Base-by-base conservation (phyloP, 2,797 vertebrate species). In the Rhinogobio ventralis region DNA sequence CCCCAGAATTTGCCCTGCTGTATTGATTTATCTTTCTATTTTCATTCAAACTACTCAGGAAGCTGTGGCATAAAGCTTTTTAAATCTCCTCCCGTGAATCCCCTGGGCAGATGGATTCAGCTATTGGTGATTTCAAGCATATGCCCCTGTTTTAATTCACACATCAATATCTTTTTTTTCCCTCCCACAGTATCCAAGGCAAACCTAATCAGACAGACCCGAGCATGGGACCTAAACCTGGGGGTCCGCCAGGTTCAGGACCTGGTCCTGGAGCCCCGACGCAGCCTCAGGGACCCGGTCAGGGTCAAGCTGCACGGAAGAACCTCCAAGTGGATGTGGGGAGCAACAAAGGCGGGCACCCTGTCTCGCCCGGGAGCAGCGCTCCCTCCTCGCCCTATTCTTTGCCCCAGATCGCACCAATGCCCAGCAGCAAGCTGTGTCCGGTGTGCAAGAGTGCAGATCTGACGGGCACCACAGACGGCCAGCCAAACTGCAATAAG, bases 391-490 rank as follows among this genome's bases (percentile, higher is more conserved):
- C 98, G 30, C 98, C 98, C 55, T 99, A 99, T 93, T 99, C 97
- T 0, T 94, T 99, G 89, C 98, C 98, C n/a, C 98, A 99, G 95
- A 99, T 99, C 0, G 98, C 98, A 11, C 98, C 98, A 45, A 96
- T 99, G 90, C 98, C 98, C 91, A 99, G 97, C 96, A 99, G 98
- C 91, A 99, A 96, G 45, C 95, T 99, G 88, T 99, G 98, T 89
- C 98, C 98, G 5, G 97, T 99, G 93, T 99, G 98, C 95, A 99
- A 99, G 95, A 99, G 96, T 0, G 96, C 98, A 0, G 98, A 99
- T 92, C 96, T 99, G 95, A 98, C 92, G 67, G 94, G 93, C 86
- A 94, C 94, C 2, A 94, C 95, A 30, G 95, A 96, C 0, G 96
- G 96, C 91, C 97, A 96, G 95, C 96, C 94, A 79, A 98, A 96